A percentile compares a stretch with the other conserved stretches of the same genome.
Evolutionary conservation across 2,113 vertebrate species (phyloP).

Genomic region (Ramphastos sulfuratus): DNA sequence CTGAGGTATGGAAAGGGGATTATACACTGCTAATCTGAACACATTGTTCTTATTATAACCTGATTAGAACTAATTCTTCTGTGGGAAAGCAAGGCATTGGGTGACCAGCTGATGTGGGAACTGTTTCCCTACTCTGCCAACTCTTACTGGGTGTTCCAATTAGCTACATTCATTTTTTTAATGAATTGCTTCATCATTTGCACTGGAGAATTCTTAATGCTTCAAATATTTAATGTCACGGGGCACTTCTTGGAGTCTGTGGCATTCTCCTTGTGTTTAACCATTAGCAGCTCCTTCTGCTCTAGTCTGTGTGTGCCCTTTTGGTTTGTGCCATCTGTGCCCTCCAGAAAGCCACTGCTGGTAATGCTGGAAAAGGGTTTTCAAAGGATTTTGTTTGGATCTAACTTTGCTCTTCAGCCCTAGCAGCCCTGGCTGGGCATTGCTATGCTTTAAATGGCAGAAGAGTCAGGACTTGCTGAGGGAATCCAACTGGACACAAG

Average conservation of each 20-base stretch:
- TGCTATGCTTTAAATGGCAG: not conserved
- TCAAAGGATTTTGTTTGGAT: not conserved
- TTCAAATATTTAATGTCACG: constrained; percentile 57
- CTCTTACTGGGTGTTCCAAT: constrained; percentile 56
- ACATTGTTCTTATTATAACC: constrained; percentile 64
- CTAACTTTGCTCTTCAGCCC: not conserved
- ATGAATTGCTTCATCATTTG: constrained; percentile 65
- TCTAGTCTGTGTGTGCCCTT: not conserved
- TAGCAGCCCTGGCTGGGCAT: not conserved
- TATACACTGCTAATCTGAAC: constrained; percentile 58
- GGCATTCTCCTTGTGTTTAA: constrained; percentile 32
- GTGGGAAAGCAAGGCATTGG: constrained; percentile 40
- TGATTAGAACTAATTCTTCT: constrained; percentile 54
- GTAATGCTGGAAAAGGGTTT: not conserved
- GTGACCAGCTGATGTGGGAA: constrained; percentile 43
- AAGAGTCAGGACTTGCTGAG: not conserved
- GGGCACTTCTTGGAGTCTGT: constrained; percentile 32
- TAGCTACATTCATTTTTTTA: constrained; percentile 58
- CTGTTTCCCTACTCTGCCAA: constrained; percentile 32
- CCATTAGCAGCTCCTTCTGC: not conserved
- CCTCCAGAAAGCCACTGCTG: not conserved
- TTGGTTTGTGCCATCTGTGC: not conserved
- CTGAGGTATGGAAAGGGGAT: constrained; percentile 55
- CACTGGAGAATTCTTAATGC: constrained; percentile 62
- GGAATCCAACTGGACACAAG: not conserved